Percentiles rank a stretch among this genome's conserved stretches.
Evolutionary conservation across 2,113 vertebrate species (phyloP).

Genomic region (Brevimyrus niger): DNA sequence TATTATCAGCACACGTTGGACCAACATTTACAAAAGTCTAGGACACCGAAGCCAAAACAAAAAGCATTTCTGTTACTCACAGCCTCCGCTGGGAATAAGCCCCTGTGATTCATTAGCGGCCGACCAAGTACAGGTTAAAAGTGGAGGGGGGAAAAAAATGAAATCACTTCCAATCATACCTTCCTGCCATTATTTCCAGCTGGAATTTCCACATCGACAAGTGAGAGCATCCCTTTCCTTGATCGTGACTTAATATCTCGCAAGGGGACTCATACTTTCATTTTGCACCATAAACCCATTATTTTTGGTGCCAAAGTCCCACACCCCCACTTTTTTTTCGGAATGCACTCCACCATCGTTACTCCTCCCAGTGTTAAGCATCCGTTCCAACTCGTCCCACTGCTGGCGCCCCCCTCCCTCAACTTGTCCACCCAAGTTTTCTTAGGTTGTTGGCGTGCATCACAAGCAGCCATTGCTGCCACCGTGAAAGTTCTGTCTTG

Average conservation of each 20-base stretch:
- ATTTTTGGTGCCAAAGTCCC: background rate
- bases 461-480: background rate
- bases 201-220: slow-evolving; percentile 38
- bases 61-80: background rate
- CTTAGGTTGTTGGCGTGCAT: background rate
- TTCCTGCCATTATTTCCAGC: slow-evolving; percentile 44
- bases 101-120: background rate
- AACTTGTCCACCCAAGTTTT: background rate
- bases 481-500: background rate
- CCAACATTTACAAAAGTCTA: background rate
- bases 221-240: background rate
- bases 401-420: background rate
- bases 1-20: background rate
- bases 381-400: background rate
- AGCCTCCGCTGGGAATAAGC: background rate
- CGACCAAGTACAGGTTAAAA: background rate
- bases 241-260: background rate
- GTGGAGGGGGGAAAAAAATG: slow-evolving; percentile 37
- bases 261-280: background rate
- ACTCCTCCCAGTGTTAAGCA: background rate
- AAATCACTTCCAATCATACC: slow-evolving; percentile 42
- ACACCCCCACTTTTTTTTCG: background rate
- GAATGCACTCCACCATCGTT: background rate
- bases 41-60: background rate
- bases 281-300: background rate